Base-by-base conservation (phyloP, 1,140 invertebrate genomes). In the Dendrolimus punctatus region DNA sequence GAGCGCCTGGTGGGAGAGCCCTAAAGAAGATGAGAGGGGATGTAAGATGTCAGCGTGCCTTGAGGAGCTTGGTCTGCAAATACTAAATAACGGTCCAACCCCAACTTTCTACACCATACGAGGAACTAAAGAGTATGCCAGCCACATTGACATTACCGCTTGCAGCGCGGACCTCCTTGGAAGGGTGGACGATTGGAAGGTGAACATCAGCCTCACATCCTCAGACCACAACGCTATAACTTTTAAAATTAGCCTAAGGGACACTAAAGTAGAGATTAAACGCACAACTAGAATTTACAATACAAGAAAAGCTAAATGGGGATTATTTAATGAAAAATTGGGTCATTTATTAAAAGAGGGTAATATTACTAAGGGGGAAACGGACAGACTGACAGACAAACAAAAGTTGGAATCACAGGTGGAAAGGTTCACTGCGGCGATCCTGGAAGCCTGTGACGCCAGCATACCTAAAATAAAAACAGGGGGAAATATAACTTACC, bases 251-350 rank as follows among this genome's bases (percentile, higher is more conserved):
- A 51, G 48, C 4, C 6, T 57, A 7, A 1, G 42, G 49, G 53
- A 43, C 45, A 5, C 39, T 2, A 45, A 8, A 46, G 56, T 37
- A 23, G 40, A 40, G 4, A 44, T 57, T n/a, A n/a, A 48, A 5
- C 49, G 57, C 43, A 62, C 60, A 1, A 62, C 64, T 5, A 52
- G 64, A 37, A 40, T 40, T 40, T 61, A 40, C 51, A 66, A 62
- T 23, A 66, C 64, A 4, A 63, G 50, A 37, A 66, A 60, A 49
- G 57, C 57, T 7, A 49, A 62, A 40, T 62, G 63, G 63, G 40
- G 0, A 5, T 5, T 49, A n/a, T 61, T 64, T 57, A 39, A 39
- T 42, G 40, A 42, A 0, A 54, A 57, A 52, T 23, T 60, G 23
- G n/a, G 0, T 5, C 40, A 58, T 41, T 39, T 42, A 40, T 45